Percentiles rank a stretch among this genome's conserved stretches.
phyloP scores from a whole-genome alignment of 1,140 invertebrate genomes.

The Bombus sylvicola region DNA sequence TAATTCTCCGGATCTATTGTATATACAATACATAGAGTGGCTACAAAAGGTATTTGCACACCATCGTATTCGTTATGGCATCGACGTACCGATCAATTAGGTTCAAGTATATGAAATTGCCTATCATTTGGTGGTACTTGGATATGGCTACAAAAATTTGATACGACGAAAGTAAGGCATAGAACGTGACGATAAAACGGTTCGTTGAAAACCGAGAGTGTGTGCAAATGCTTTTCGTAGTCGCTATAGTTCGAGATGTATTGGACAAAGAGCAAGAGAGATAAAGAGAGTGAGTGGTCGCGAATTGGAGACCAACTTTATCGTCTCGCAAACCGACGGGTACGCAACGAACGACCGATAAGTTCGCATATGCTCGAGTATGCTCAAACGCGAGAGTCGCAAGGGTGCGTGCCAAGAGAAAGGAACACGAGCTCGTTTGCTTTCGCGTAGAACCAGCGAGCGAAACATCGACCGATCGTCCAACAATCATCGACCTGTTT shows the following conservation, averaged over 20 bases:
- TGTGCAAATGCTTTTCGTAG: too few species aligned
- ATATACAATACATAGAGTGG: too few species aligned
- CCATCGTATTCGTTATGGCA: too few species aligned
- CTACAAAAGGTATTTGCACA: too few species aligned
- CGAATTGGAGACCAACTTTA: neutral
- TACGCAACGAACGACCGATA: conserved; percentile 6
- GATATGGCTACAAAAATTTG: too few species aligned
- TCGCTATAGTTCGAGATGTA: neutral
- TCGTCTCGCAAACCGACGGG: neutral
- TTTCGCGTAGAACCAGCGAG: neutral
- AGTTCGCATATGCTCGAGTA: neutral
- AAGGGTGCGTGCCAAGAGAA: neutral
- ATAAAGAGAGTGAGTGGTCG: neutral
- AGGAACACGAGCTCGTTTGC: neutral
- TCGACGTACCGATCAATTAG: too few species aligned
- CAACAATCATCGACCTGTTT: neutral
- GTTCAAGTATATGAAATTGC: too few species aligned
- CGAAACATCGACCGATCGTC: neutral
- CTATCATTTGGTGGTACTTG: too few species aligned
- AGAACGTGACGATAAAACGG: too few species aligned
- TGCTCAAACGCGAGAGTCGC: neutral
- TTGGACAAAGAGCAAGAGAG: neutral
- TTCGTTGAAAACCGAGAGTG: too few species aligned
- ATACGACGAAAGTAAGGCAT: too few species aligned
- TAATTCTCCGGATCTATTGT: too few species aligned